Conservation (phyloP, 2,113 vertebrate genomes). For the Salvelinus namaycush region DNA sequence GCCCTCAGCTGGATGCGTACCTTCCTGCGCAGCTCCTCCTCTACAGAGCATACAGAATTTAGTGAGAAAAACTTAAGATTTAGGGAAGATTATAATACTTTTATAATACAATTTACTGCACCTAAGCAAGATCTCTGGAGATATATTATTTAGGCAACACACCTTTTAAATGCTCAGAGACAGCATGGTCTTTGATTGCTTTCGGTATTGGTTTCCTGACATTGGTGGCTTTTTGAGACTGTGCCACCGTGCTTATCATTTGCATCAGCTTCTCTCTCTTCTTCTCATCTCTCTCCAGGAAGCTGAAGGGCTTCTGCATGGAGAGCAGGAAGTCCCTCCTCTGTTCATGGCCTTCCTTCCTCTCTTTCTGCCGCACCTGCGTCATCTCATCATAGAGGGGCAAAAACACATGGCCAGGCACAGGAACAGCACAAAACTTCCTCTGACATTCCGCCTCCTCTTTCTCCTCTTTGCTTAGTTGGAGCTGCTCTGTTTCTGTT, state of each 20-base stretch:
- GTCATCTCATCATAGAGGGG: conserved; percentile 82
- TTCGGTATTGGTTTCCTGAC: conserved; percentile 64
- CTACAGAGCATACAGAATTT: conserved; percentile 55
- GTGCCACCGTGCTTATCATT: conserved; percentile 53
- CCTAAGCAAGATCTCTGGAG: too few relatives aligned
- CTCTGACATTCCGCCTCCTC: conserved; percentile 86
- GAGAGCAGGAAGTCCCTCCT: conserved; percentile 85
- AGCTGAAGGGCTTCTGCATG: conserved; percentile 87
- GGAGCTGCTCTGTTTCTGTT: conserved; percentile 18
- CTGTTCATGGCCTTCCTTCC: conserved; percentile 76
- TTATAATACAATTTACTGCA: not conserved
- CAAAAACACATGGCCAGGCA: conserved; percentile 79
- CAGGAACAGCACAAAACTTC: conserved; percentile 86
- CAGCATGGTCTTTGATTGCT: conserved; percentile 64
- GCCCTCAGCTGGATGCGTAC: conserved; percentile 79
- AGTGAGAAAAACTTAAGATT: conserved; percentile 2
- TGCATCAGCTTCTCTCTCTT: conserved; percentile 72
- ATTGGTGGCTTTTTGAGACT: conserved; percentile 51
- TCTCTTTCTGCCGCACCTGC: conserved; percentile 76
- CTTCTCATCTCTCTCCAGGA: conserved; percentile 81
- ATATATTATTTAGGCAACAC: conserved; percentile 24
- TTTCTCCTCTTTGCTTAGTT: conserved; percentile 70
- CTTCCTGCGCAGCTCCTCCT: conserved; percentile 79
- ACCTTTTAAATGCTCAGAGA: conserved; percentile 83
- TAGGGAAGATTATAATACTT: not conserved